These are phyloP conservation scores for Globodera ellingtonae DNA, from an alignment of 1,140 invertebrate genomes.

Conservation along the genomic window DNA sequence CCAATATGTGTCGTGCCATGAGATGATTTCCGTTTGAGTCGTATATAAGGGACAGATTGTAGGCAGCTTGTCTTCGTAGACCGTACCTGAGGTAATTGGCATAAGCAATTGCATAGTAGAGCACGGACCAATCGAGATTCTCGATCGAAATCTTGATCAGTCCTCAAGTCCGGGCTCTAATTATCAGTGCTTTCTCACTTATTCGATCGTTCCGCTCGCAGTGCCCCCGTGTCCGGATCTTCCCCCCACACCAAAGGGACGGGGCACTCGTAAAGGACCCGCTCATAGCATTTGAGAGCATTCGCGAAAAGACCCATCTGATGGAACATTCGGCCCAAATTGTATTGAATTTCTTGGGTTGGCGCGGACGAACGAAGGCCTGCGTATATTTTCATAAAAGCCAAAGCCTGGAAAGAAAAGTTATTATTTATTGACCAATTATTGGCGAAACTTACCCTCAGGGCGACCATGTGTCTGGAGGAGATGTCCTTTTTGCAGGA, in stretches of 20 bases:
- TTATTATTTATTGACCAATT: constrained; percentile 9
- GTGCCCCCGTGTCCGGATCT: constrained; percentile 43
- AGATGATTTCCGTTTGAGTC: constrained; percentile 64
- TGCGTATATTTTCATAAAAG: constrained; percentile 58
- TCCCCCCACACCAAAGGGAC: constrained; percentile 37
- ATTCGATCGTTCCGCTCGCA: constrained; percentile 28
- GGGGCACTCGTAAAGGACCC: constrained; percentile 45
- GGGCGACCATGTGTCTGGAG: constrained; percentile 55
- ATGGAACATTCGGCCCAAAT: constrained; percentile 62
- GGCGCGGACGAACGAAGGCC: constrained; percentile 37
- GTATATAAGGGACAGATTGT: constrained; percentile 68
- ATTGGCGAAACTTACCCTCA: constrained; percentile 45
- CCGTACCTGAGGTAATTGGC: constrained; percentile 51
- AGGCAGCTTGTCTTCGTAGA: constrained; percentile 62
- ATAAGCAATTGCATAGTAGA: constrained; percentile 7
- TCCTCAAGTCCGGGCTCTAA: no score
- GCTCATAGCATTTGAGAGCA: constrained; percentile 60
- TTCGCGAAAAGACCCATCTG: constrained; percentile 57
- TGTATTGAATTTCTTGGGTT: constrained; percentile 58
- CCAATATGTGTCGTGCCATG: constrained; percentile 63
- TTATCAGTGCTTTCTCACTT: constrained; percentile 5
- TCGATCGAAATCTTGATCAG: no score
- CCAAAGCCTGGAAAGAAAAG: constrained; percentile 44
- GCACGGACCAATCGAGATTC: no score
- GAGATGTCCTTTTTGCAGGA: constrained; percentile 64